Evolutionary conservation across 2,797 vertebrate species (phyloP).

Genomic region (Melanotaenia maccullochi): DNA sequence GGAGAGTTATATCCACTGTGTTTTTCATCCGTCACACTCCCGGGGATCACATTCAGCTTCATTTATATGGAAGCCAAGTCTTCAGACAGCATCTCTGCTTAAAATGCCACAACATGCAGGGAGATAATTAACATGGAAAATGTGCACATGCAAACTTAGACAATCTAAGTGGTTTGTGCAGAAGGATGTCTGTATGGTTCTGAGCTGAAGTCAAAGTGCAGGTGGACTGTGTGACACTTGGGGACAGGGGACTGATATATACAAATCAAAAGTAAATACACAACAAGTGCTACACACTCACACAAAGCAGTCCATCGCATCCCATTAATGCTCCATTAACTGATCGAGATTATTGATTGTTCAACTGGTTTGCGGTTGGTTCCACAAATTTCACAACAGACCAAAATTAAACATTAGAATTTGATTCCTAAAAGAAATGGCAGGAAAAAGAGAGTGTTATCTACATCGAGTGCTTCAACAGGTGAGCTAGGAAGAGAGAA

Average conservation of each 20-base stretch:
- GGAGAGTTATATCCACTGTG: conserved; percentile 13
- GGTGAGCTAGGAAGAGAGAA: neutral
- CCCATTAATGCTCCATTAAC: conserved; percentile 44
- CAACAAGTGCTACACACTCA: neutral
- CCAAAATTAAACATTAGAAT: neutral
- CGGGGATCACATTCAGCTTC: conserved; percentile 14
- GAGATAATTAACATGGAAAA: neutral
- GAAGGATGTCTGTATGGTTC: conserved; percentile 6
- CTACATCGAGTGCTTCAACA: no score
- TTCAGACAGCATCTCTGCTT: conserved; percentile 6
- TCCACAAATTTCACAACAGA: neutral
- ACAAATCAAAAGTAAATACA: conserved; percentile 17
- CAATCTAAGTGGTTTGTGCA: conserved; percentile 25
- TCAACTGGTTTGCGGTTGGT: conserved; percentile 3
- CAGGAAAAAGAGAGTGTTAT: neutral
- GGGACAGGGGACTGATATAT: conserved; percentile 37
- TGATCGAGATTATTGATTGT: conserved; percentile 39
- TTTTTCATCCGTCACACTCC: conserved; percentile 24
- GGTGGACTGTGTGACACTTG: conserved; percentile 22
- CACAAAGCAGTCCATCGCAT: conserved; percentile 19
- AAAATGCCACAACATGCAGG: neutral
- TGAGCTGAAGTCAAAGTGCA: conserved; percentile 18
- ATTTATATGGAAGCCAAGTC: conserved; percentile 14
- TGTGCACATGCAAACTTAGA: conserved; percentile 9
- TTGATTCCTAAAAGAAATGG: neutral